These are phyloP conservation scores for Chlorops oryzae DNA, from an alignment of 1,140 invertebrate species.

Conservation along the genomic window DNA sequence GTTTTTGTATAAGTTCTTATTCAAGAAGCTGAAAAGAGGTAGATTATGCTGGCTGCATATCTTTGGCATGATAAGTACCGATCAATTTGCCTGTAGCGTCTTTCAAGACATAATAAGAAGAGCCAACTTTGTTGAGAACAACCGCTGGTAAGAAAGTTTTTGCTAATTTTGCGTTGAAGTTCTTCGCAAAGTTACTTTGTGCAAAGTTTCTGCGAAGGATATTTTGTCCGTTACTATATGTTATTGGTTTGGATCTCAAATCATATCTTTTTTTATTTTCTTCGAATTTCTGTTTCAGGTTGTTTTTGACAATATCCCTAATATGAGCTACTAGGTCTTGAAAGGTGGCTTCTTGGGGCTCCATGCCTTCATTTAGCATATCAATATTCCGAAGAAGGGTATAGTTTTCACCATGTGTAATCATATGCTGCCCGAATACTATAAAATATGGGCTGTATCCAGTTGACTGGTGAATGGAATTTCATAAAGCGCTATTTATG, in stretches of 20 bases:
- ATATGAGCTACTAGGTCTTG: background rate
- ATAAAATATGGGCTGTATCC: no score
- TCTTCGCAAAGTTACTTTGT: no score
- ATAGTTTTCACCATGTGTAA: conserved; percentile 7
- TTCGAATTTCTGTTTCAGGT: background rate
- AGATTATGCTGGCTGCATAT: no score
- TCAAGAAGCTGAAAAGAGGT: no score
- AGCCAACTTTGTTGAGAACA: no score
- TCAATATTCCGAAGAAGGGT: background rate
- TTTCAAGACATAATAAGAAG: no score
- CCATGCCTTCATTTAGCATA: background rate
- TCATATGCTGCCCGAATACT: conserved; percentile 13
- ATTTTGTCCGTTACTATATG: background rate
- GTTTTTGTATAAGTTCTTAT: no score
- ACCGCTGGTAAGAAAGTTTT: no score
- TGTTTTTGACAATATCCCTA: background rate
- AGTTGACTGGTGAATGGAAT: conserved; percentile 10
- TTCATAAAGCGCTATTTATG: conserved; percentile 6
- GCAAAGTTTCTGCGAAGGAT: background rate
- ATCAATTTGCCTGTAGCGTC: no score
- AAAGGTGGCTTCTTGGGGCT: background rate
- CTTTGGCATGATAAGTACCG: no score
- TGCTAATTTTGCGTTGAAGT: no score
- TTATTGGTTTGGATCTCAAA: background rate
- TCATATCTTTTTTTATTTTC: background rate